These are phyloP conservation scores for Drosophila willistoni DNA, from an alignment of 1,140 invertebrate genomes.

Conservation along the genomic window DNA sequence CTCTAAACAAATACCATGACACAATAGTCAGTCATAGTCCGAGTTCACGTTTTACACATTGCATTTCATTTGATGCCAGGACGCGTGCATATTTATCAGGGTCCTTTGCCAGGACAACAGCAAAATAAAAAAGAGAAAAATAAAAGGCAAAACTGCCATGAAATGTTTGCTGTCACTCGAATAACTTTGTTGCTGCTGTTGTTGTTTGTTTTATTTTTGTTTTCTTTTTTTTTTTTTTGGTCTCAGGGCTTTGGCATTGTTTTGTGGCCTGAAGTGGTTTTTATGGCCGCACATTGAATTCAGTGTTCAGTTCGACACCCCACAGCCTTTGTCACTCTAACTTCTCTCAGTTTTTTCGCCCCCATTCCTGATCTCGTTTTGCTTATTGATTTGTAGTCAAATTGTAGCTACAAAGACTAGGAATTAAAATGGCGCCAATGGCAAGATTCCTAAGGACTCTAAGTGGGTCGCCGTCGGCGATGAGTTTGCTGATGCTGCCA, in stretches of 20 bases:
- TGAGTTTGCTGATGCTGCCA: background rate
- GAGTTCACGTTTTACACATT: slow-evolving; percentile 55
- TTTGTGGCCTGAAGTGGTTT: slow-evolving; percentile 57
- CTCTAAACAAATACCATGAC: slow-evolving; percentile 54
- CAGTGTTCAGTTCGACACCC: background rate
- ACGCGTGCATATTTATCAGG: slow-evolving; percentile 49
- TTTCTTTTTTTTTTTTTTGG: slow-evolving; percentile 25
- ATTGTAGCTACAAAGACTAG: slow-evolving; percentile 48
- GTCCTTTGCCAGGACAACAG: slow-evolving; percentile 16
- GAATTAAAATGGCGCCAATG: slow-evolving; percentile 41
- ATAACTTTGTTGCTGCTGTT: slow-evolving; percentile 18
- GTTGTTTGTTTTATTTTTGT: slow-evolving; percentile 17
- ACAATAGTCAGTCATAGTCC: slow-evolving; percentile 47
- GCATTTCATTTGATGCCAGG: slow-evolving; percentile 63
- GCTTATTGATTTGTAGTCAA: slow-evolving; percentile 73
- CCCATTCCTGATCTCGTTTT: background rate
- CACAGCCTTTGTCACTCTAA: background rate
- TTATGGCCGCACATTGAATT: slow-evolving; percentile 54
- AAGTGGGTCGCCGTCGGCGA: slow-evolving; percentile 35
- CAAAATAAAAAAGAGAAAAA: slow-evolving; percentile 20
- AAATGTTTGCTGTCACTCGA: slow-evolving; percentile 31
- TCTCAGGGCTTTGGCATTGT: slow-evolving; percentile 17
- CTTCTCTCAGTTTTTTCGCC: background rate
- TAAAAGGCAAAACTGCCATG: slow-evolving; percentile 18
- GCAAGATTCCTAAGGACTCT: slow-evolving; percentile 25